A percentile compares a stretch with the other conserved stretches of the same genome.
Evolutionary conservation across 2,888 invertebrate genomes (phyloP).

Genomic region (Alsophila aescularia): DNA sequence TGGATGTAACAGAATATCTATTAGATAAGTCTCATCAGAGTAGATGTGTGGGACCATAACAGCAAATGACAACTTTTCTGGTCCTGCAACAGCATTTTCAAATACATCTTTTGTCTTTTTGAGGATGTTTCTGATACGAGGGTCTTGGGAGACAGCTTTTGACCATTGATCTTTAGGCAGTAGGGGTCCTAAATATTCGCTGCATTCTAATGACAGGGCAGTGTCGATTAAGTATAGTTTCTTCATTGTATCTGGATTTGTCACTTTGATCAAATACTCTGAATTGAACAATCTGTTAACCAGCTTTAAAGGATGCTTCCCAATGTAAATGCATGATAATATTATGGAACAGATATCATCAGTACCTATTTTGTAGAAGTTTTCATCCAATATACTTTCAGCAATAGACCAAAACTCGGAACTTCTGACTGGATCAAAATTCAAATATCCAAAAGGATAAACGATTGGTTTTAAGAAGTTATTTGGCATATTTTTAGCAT

Average conservation of each 20-base stretch:
- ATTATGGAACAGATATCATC: conserved; percentile 85
- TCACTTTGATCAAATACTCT: conserved; percentile 85
- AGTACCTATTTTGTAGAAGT: conserved; percentile 83
- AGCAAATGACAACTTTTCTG: conserved; percentile 74
- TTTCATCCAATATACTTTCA: conserved; percentile 80
- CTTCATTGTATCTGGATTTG: conserved; percentile 67
- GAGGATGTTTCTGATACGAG: conserved; percentile 78
- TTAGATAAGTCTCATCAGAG: conserved; percentile 83
- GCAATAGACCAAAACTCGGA: conserved; percentile 83
- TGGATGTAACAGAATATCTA: conserved; percentile 86
- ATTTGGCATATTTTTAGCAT: conserved; percentile 75
- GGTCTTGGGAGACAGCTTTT: conserved; percentile 81
- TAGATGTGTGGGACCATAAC: conserved; percentile 83
- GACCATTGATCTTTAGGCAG: conserved; percentile 81
- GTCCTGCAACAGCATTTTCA: conserved; percentile 69
- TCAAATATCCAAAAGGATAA: conserved; percentile 85
- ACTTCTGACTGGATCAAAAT: conserved; percentile 79
- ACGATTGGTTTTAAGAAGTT: conserved; percentile 84
- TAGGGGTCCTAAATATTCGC: conserved; percentile 83
- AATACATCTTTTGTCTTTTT: conserved; percentile 74
- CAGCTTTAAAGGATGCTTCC: conserved; percentile 85
- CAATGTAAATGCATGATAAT: conserved; percentile 86
- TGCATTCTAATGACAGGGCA: conserved; percentile 86
- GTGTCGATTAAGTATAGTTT: conserved; percentile 86
- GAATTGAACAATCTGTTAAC: conserved; percentile 84